Conservation (phyloP, 2,888 invertebrate genomes). For the Cheilosia grossa region DNA sequence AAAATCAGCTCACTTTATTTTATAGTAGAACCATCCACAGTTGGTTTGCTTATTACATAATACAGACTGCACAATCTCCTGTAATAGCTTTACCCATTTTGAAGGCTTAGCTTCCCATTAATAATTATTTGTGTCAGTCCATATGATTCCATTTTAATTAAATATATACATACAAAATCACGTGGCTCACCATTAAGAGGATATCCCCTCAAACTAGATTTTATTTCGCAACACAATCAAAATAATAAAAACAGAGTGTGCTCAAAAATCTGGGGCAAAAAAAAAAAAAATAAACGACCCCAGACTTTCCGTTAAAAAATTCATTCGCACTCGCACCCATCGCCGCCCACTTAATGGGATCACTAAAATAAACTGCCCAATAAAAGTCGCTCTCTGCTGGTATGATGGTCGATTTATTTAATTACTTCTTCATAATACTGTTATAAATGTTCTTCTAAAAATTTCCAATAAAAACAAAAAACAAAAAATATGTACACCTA, state of each 20-base stretch:
- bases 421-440: conserved; percentile 71
- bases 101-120: not conserved
- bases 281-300: conserved; percentile 43
- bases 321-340: not conserved
- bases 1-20: no score
- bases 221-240: conserved; percentile 6
- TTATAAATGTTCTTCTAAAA: conserved; percentile 74
- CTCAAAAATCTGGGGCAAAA: not conserved
- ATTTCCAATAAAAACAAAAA: conserved; percentile 70
- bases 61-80: no score
- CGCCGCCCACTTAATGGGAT: conserved; percentile 47
- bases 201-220: not conserved
- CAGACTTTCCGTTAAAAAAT: conserved; percentile 17
- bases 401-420: conserved; percentile 74
- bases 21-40: no score
- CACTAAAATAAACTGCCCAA: conserved; percentile 45
- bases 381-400: conserved; percentile 64
- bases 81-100: no score
- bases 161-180: conserved; percentile 4
- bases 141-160: conserved; percentile 10
- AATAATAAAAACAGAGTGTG: not conserved
- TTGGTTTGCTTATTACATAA: no score
- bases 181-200: not conserved
- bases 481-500: conserved; percentile 65
- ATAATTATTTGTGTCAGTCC: not conserved